These are phyloP conservation scores for Hystrix cristata DNA, from an alignment of 2,113 vertebrate species.

Conservation along the genomic window DNA sequence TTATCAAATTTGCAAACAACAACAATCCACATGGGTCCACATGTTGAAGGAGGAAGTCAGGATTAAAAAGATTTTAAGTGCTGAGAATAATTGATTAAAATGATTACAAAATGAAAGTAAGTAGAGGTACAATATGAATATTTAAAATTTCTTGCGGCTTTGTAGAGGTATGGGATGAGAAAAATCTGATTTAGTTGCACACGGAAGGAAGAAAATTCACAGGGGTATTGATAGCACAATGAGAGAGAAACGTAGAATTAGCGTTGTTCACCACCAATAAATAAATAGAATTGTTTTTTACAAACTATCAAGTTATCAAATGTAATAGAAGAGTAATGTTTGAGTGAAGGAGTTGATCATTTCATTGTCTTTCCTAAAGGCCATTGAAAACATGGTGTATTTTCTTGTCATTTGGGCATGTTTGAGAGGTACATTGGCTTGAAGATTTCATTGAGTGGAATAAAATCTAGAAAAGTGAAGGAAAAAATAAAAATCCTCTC, in stretches of 20 bases:
- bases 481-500: constrained; percentile 49
- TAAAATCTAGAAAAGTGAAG: background rate
- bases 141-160: constrained; percentile 27
- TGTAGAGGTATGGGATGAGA: background rate
- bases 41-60: background rate
- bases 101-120: constrained; percentile 14
- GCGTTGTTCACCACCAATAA: background rate
- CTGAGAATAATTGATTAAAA: background rate
- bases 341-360: background rate
- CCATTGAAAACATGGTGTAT: background rate
- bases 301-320: background rate
- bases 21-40: background rate
- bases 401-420: background rate
- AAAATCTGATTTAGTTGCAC: background rate
- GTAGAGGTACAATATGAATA: background rate
- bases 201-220: background rate
- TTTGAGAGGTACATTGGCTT: background rate
- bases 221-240: background rate
- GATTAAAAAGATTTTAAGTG: background rate
- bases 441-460: constrained; percentile 23
- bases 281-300: background rate
- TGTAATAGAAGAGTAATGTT: background rate
- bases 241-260: background rate
- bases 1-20: background rate
- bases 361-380: background rate